A percentile compares a stretch with the other conserved stretches of the same genome.
Evolutionary conservation across 1,140 invertebrate genomes (phyloP).

Genomic region (Metopolophium dirhodum): DNA sequence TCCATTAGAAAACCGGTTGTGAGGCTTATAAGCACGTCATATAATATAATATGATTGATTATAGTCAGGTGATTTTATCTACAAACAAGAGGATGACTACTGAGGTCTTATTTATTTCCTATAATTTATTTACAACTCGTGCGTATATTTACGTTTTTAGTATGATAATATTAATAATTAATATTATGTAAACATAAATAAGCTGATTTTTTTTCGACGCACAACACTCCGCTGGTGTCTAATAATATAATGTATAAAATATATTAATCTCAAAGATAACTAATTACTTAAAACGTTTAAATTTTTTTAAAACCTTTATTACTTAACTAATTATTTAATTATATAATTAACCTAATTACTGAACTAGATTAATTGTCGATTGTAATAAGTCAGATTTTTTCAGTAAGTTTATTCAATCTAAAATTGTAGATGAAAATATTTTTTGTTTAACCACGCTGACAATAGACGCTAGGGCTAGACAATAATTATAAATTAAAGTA

Average conservation of each 20-base stretch:
- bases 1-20: constrained; percentile 28
- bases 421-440: too few species aligned
- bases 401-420: neutral
- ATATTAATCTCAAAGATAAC: neutral
- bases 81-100: constrained; percentile 15
- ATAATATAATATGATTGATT: constrained; percentile 38
- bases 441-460: too few species aligned
- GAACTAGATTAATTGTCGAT: neutral
- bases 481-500: too few species aligned
- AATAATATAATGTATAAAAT: neutral
- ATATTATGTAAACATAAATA: constrained; percentile 20
- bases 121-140: constrained; percentile 39
- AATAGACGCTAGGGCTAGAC: too few species aligned
- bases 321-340: neutral
- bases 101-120: constrained; percentile 46
- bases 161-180: constrained; percentile 12
- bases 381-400: neutral
- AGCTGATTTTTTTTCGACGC: neutral
- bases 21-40: neutral
- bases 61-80: constrained; percentile 42
- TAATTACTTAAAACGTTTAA: neutral
- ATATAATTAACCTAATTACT: neutral
- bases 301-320: neutral
- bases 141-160: neutral
- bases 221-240: neutral